These are phyloP conservation scores for Diacarnus erythraeanus DNA, from an alignment of 37 sponge, comb jelly and placozoan genomes.

Conservation along the genomic window DNA sequence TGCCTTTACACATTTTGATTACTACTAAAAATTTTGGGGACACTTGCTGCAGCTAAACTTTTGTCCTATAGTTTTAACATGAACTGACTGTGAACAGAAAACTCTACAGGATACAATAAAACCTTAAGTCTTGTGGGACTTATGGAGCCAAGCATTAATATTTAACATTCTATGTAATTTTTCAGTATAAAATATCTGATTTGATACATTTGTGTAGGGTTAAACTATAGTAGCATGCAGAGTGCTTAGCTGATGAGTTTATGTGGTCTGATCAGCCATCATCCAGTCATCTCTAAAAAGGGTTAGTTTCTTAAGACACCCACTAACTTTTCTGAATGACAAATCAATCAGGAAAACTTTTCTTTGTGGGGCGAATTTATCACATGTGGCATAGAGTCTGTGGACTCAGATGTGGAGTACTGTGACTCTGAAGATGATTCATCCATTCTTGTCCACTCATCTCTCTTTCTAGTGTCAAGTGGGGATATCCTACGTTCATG, in stretches of 20 bases:
- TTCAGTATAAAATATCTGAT: not conserved
- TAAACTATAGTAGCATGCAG: not conserved
- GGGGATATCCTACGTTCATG: not conserved
- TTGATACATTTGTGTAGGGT: not conserved
- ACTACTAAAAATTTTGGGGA: not conserved
- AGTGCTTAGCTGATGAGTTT: too few species aligned
- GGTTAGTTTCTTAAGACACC: too few species aligned
- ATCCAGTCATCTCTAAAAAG: too few species aligned
- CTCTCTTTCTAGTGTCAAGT: not conserved
- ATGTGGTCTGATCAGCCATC: too few species aligned
- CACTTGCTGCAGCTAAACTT: not conserved
- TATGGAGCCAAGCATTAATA: not conserved
- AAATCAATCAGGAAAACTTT: too few species aligned
- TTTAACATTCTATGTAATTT: not conserved
- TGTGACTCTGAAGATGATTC: not conserved
- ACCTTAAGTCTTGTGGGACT: too few species aligned
- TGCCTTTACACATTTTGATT: not conserved
- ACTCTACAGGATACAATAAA: too few species aligned
- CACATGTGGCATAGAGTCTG: not conserved
- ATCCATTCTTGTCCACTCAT: too few species aligned
- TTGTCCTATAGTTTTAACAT: too few species aligned
- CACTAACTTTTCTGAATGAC: too few species aligned
- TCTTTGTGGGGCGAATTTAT: too few species aligned
- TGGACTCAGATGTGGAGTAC: not conserved
- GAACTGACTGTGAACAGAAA: too few species aligned